Evolutionary conservation across 37 sponge, comb jelly and placozoan species (phyloP).

Genomic region (Eunapius fragilis): DNA sequence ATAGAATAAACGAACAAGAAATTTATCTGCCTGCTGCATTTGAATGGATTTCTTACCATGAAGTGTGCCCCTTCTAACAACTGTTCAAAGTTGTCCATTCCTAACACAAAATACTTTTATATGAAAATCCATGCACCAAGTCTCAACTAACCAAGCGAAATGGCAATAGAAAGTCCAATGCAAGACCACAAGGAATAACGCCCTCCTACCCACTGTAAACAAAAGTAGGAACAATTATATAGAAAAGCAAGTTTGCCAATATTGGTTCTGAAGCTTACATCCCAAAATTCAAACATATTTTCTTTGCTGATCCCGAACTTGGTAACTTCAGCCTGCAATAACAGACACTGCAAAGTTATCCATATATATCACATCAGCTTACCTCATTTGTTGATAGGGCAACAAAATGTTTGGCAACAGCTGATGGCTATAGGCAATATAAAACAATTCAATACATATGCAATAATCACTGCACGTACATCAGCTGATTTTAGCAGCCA

Average conservation of each 20-base stretch:
- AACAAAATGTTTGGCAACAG: conserved; percentile 98
- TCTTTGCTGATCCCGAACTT: conserved; percentile 94
- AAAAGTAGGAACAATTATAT: background rate
- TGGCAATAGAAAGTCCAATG: conserved; percentile 96
- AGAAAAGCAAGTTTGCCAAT: background rate
- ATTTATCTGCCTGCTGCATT: background rate
- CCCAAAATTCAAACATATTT: conserved; percentile 99
- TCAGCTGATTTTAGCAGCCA: conserved; percentile 88
- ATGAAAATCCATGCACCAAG: background rate
- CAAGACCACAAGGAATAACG: conserved; percentile 98
- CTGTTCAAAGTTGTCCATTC: conserved; percentile 95
- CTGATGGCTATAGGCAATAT: conserved; percentile 51
- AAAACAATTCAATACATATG: background rate
- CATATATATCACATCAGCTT: background rate
- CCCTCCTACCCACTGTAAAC: conserved; percentile 97
- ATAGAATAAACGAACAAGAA: background rate
- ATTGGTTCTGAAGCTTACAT: conserved; percentile 56
- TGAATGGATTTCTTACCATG: conserved; percentile 53
- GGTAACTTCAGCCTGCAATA: conserved; percentile 81
- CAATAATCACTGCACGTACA: background rate
- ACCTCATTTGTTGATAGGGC: conserved; percentile 99
- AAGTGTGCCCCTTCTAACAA: conserved; percentile 95
- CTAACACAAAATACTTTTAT: conserved; percentile 5
- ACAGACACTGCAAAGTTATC: background rate
- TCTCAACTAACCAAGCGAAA: conserved; percentile 65